Percentiles rank a stretch among this genome's conserved stretches.
Evolutionary conservation across 2,888 invertebrate genomes (phyloP).

Genomic region (Spialia ferax): DNA sequence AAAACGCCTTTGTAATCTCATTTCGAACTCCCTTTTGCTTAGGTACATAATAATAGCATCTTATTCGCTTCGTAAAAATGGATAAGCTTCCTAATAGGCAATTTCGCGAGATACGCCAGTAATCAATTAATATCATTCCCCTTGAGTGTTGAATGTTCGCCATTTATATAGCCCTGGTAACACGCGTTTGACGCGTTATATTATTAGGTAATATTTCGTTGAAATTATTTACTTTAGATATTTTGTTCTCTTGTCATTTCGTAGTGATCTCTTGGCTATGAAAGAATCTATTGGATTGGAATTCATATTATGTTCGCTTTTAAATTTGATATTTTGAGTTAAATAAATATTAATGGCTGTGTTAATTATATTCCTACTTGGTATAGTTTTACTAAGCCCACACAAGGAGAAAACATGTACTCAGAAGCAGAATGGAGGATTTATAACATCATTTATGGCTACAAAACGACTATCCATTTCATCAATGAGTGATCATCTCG

Average conservation of each 20-base stretch:
- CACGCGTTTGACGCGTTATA: constrained; percentile 7
- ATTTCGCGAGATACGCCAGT: constrained; percentile 25
- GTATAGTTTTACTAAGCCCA: too few relatives aligned
- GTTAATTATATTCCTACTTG: too few relatives aligned
- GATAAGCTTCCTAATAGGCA: constrained; percentile 20
- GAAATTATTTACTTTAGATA: background rate
- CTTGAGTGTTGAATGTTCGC: constrained; percentile 21
- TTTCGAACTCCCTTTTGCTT: background rate
- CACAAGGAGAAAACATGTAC: too few relatives aligned
- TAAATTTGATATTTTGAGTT: too few relatives aligned
- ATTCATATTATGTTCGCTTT: too few relatives aligned
- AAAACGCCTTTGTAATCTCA: background rate
- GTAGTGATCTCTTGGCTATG: too few relatives aligned
- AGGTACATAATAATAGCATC: constrained; percentile 1
- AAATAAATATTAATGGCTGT: too few relatives aligned
- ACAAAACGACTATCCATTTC: too few relatives aligned
- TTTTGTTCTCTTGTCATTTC: background rate
- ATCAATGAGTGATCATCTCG: too few relatives aligned
- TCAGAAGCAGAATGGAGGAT: too few relatives aligned
- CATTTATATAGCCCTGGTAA: constrained; percentile 23
- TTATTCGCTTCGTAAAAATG: constrained; percentile 18
- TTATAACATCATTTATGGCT: too few relatives aligned
- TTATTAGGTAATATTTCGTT: constrained; percentile 14
- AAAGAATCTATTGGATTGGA: too few relatives aligned
- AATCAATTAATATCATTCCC: constrained; percentile 30